phyloP scores from a whole-genome alignment of 2,888 invertebrate genomes.

The Parelbella ahira region DNA sequence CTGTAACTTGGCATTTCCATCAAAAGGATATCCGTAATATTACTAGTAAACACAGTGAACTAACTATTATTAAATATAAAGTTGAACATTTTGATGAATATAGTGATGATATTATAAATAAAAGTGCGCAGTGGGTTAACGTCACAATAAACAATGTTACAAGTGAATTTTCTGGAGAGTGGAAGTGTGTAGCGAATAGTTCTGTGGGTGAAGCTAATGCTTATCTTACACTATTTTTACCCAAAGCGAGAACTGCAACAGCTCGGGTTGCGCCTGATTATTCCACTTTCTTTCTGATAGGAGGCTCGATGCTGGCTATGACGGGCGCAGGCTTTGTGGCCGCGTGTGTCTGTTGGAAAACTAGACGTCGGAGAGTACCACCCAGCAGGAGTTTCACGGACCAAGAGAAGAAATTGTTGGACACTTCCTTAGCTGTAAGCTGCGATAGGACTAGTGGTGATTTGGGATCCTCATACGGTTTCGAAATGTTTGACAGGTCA shows the following conservation, averaged over 20 bases:
- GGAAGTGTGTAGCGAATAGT: conserved; percentile 90
- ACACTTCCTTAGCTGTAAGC: conserved; percentile 84
- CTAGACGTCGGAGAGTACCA: conserved; percentile 86
- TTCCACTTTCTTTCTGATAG: conserved; percentile 85
- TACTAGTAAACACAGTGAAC: conserved; percentile 54
- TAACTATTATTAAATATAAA: conserved; percentile 51
- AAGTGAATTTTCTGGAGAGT: conserved; percentile 90
- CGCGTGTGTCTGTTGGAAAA: conserved; percentile 79
- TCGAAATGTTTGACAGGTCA: conserved; percentile 76
- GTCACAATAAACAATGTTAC: conserved; percentile 91
- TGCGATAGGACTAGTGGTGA: conserved; percentile 84
- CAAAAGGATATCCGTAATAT: conserved; percentile 69
- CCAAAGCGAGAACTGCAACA: conserved; percentile 85
- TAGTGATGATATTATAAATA: conserved; percentile 62
- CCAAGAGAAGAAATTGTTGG: conserved; percentile 92
- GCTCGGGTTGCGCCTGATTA: conserved; percentile 86
- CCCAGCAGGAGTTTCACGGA: conserved; percentile 88
- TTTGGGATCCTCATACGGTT: conserved; percentile 75
- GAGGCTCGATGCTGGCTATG: conserved; percentile 85
- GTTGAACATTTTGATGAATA: conserved; percentile 57
- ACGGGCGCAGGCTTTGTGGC: conserved; percentile 81
- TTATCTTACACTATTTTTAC: conserved; percentile 79
- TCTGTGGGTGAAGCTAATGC: conserved; percentile 80
- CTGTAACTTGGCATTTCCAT: conserved; percentile 89
- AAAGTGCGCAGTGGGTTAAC: conserved; percentile 86